Evolutionary conservation across 1,140 invertebrate genomes (phyloP), one percentile per base, ranked within the genome.

Genomic region (Drosophila pectinifera): DNA sequence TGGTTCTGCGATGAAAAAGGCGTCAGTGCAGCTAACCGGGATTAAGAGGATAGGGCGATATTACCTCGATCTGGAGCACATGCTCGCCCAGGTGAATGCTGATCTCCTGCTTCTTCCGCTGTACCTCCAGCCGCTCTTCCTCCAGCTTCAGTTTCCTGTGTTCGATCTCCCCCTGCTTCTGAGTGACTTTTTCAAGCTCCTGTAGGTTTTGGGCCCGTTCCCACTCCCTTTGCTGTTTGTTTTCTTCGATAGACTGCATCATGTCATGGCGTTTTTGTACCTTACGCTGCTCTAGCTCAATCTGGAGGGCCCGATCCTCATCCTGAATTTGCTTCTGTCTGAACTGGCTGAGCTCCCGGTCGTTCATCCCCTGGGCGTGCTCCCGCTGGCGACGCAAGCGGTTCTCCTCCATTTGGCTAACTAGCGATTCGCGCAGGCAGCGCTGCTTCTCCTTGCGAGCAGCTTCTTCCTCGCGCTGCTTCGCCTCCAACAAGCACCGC

Each of bases 21-120:
- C 20, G 58, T 43, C 2, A 34, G 24, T 28, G 13, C 4, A 8
- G 48, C 28, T 20, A 8, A 49, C 5, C 1, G 3, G 48, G 13
- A 51, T 20, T 20, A 20, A 36, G 5, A 18, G n/a, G 11, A 16
- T 34, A 14, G 11, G 16, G 5, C 28, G 13, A 20, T 8, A n/a
- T 53, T 53, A 78, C 77, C 77, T 89, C 73, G 4, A 80, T 31
- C 36, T 89, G 55, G n/a, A 45, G 16, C 4, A 84, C 45, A 14
- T 90, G 51, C 3, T 84, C 43, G 3, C 84, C 84, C 18, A 89
- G 46, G 2, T 45, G 62, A 7, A 51, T 46, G 16, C 73, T 84
- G 18, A 89, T 90, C 41, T 80, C 56, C 46, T 80, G 41, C 0
- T 80, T 78, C 18, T 59, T 67, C 7, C 65, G 77, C 18, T 49